phyloP scores from a whole-genome alignment of 2,797 vertebrate genomes.

The Anableps anableps region DNA sequence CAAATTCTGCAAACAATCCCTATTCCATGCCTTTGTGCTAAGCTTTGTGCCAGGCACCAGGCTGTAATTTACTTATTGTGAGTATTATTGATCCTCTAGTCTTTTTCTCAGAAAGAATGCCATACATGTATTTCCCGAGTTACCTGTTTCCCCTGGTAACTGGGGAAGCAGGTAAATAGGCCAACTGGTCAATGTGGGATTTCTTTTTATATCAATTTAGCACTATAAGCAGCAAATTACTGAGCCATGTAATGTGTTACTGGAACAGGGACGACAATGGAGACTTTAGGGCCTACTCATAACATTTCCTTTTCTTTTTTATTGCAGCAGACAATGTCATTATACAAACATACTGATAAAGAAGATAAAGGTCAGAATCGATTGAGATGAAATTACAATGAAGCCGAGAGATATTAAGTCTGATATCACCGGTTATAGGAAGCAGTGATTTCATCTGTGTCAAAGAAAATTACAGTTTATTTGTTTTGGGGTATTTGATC shows the following conservation, averaged over 20 bases:
- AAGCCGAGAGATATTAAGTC: constrained; percentile 35
- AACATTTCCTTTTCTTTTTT: constrained; percentile 18
- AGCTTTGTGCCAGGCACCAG: not conserved
- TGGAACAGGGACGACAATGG: constrained; percentile 11
- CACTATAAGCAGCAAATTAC: not conserved
- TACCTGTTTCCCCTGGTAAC: constrained; percentile 6
- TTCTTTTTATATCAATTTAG: not conserved
- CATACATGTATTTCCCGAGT: not conserved
- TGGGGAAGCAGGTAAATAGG: not conserved
- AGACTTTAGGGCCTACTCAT: constrained; percentile 6
- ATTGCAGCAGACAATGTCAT: constrained; percentile 18
- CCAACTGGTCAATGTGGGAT: not conserved
- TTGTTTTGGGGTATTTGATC: constrained; percentile 6
- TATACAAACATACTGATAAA: constrained; percentile 7
- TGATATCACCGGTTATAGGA: constrained; percentile 37
- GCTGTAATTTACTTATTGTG: constrained; percentile 7
- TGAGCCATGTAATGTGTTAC: constrained; percentile 3
- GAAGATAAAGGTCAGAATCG: constrained; percentile 16
- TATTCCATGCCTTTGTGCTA: not conserved
- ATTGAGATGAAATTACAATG: constrained; percentile 44
- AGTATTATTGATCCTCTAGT: not conserved
- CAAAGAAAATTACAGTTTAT: constrained; percentile 26
- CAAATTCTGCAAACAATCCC: too few species aligned
- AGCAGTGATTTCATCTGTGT: constrained; percentile 30
- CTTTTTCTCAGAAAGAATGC: constrained; percentile 2